Conservation (phyloP, 2,113 vertebrate species). For the Chionis minor region DNA sequence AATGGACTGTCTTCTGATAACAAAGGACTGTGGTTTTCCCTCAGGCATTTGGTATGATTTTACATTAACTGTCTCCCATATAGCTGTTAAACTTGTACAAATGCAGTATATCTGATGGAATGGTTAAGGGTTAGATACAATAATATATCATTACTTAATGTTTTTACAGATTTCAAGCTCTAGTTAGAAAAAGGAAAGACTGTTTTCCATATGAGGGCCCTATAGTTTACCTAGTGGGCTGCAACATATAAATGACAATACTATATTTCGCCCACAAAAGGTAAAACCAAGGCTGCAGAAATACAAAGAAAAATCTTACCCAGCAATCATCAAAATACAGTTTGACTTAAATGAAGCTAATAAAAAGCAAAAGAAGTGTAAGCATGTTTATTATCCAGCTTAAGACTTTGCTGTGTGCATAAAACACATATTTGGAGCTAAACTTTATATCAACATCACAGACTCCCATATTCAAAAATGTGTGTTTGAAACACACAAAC, state of each 20-base stretch:
- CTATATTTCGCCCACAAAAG: neutral
- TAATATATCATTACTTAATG: neutral
- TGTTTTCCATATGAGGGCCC: neutral
- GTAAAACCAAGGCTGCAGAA: neutral
- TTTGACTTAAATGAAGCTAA: neutral
- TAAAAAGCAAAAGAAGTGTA: neutral
- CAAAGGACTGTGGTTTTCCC: neutral
- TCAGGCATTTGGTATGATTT: neutral
- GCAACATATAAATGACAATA: neutral
- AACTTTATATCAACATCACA: neutral
- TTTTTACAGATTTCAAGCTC: neutral
- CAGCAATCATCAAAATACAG: neutral
- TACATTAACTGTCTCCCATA: neutral
- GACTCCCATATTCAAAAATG: neutral
- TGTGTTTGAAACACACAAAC: neutral
- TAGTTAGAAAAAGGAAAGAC: neutral
- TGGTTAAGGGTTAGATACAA: neutral
- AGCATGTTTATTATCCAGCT: neutral
- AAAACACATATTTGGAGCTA: neutral
- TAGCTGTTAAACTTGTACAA: neutral
- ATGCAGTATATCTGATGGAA: neutral
- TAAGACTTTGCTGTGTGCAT: neutral
- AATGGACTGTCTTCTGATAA: constrained; percentile 5
- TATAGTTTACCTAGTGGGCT: neutral
- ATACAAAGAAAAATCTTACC: neutral